These are phyloP conservation scores for Linyphia triangularis DNA, from an alignment of 2,888 invertebrate genomes.

Conservation along the genomic window DNA sequence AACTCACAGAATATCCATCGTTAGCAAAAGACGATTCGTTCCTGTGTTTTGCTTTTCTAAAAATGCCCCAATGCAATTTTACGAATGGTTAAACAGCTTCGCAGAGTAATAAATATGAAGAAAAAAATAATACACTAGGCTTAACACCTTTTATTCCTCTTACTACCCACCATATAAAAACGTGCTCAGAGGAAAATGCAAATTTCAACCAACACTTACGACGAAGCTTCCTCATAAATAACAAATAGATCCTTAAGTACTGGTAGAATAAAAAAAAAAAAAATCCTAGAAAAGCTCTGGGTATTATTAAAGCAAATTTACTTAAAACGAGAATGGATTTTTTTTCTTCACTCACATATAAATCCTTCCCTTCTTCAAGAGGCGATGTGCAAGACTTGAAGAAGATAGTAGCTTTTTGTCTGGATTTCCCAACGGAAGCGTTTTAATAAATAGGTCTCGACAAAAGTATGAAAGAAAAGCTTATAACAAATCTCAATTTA, in stretches of 20 bases:
- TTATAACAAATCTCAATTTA: slow-evolving; percentile 44
- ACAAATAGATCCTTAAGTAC: slow-evolving; percentile 14
- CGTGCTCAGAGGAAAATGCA: slow-evolving; percentile 41
- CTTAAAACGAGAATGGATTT: slow-evolving; percentile 12
- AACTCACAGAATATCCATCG: too few species aligned
- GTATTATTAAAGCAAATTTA: slow-evolving; percentile 43
- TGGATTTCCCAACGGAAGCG: neutral
- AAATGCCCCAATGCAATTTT: too few species aligned
- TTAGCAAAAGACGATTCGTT: too few species aligned
- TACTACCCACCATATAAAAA: neutral
- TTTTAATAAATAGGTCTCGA: slow-evolving; percentile 28
- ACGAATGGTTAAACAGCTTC: too few species aligned
- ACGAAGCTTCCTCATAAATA: slow-evolving; percentile 32
- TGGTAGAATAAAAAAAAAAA: neutral
- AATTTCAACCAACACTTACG: slow-evolving; percentile 10
- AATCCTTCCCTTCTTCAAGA: neutral
- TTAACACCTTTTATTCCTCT: too few species aligned
- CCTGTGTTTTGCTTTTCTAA: too few species aligned
- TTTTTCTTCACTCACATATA: neutral
- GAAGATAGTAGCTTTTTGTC: neutral
- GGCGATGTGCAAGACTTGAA: neutral
- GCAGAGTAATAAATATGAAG: too few species aligned
- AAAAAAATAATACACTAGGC: too few species aligned
- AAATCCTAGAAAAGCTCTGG: neutral
- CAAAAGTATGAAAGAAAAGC: slow-evolving; percentile 20